Base-by-base conservation (phyloP, 2,888 invertebrate species). In the Nasonia oneida region DNA sequence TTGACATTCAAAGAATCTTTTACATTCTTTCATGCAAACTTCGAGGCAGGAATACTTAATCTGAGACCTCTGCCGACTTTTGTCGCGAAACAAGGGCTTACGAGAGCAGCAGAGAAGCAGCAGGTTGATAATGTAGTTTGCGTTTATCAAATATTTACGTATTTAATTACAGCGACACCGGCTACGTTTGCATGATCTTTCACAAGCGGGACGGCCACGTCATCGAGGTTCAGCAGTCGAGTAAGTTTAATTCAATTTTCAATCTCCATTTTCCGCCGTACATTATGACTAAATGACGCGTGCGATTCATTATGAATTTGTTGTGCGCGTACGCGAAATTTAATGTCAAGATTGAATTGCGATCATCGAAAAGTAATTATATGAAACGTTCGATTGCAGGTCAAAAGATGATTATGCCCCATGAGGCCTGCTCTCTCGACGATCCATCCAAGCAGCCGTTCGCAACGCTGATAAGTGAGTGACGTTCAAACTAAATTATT, bases 161-260 rank as follows among this genome's bases (percentile, higher is more conserved):
- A 42, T 67, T 80, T 87, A 87, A 86, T 95, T 94, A 2, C 95
- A 97, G 97, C 90, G 96, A 96, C 90, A 97, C 96, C 50, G 97
- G 97, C 4, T 97, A 97, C 93, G 95, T 96, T 57, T 97, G 97
- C 92, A 96, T 97, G 94, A 95, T 95, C 89, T 96, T 97, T 92
- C 95, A 96, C 92, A 95, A 95, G 80, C 95, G 97, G 81, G 96
- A 96, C 87, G 94, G 95, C 78, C 95, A 95, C 90, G 96, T 97
- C 50, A 95, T 97, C 89, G 97, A 97, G 93, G 94, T 97, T 86
- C 96, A 96, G 90, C 95, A 96, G 90, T 96, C 96, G 81, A 93
- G 94, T 92, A 90, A 93, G 93, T 92, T 87, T 23, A 81, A 61
- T 74, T 76, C 23, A 84, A 82, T 80, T 67, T 82, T 80, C 53